phyloP scores from a whole-genome alignment of 2,113 vertebrate species.

The Hemichromis elongatus region DNA sequence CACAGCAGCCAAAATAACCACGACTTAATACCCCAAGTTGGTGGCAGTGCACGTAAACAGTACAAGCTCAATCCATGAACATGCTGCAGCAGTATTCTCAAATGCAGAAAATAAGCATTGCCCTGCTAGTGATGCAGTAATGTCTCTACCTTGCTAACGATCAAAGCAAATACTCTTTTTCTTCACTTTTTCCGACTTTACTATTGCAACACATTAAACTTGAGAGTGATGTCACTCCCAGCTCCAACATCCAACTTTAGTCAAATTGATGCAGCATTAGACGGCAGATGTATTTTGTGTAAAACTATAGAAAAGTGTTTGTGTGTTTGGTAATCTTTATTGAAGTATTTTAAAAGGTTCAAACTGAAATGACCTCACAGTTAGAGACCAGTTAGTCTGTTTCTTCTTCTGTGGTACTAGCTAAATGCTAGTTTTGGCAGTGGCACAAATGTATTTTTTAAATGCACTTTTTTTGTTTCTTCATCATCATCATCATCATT shows the following conservation, averaged over 20 bases:
- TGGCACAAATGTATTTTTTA: background rate
- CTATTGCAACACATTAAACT: background rate
- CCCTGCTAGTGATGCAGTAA: background rate
- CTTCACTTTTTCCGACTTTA: background rate
- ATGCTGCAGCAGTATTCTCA: background rate
- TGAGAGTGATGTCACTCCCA: background rate
- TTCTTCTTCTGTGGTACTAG: background rate
- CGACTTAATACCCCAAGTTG: background rate
- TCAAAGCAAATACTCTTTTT: background rate
- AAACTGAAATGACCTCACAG: background rate
- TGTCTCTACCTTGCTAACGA: background rate
- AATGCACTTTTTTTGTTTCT: background rate
- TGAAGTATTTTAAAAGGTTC: background rate
- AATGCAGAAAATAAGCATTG: background rate
- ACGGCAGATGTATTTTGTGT: background rate
- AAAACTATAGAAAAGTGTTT: background rate
- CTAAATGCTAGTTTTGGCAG: background rate
- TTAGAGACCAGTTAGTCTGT: background rate
- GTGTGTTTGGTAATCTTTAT: background rate
- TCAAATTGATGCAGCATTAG: background rate
- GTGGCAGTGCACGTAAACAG: background rate
- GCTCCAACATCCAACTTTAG: background rate
- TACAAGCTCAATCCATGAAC: background rate
- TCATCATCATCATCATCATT: no score
- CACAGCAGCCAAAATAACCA: background rate